phyloP scores from a whole-genome alignment of 2,113 vertebrate genomes.

The Himantopus leucocephalus region DNA sequence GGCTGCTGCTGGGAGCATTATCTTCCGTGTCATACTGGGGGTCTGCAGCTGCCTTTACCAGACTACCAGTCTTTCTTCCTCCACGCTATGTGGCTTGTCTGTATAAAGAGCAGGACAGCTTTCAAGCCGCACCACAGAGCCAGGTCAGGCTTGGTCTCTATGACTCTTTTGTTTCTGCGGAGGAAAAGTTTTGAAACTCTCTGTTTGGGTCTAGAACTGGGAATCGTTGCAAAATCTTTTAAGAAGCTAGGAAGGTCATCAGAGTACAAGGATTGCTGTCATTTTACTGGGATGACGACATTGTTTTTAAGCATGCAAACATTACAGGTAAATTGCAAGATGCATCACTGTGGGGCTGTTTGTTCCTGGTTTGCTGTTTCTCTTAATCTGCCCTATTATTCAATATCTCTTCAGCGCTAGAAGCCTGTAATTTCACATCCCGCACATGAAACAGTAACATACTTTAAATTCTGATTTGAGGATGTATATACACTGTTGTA shows the following conservation, averaged over 20 bases:
- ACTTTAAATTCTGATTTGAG: background rate
- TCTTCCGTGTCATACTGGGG: background rate
- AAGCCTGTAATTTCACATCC: background rate
- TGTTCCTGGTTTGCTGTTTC: background rate
- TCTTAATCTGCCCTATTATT: background rate
- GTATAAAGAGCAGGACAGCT: background rate
- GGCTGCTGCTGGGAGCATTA: background rate
- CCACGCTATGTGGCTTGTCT: fast-evolving
- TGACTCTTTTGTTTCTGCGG: background rate
- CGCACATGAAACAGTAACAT: background rate
- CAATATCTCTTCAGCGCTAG: background rate
- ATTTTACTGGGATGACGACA: background rate
- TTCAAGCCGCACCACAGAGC: background rate
- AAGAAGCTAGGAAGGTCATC: background rate
- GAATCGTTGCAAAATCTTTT: background rate
- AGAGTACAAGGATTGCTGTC: background rate
- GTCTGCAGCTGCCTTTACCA: background rate
- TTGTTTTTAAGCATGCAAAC: background rate
- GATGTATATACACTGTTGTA: background rate
- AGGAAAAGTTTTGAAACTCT: background rate
- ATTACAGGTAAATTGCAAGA: background rate
- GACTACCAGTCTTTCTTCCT: background rate
- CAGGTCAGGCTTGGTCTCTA: background rate
- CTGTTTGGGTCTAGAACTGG: background rate
- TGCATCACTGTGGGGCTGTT: background rate